Percentiles rank a stretch among this genome's conserved stretches.
These are phyloP conservation scores for Ophiodon elongatus DNA, from an alignment of 2,113 vertebrate genomes.

Conservation along the genomic window DNA sequence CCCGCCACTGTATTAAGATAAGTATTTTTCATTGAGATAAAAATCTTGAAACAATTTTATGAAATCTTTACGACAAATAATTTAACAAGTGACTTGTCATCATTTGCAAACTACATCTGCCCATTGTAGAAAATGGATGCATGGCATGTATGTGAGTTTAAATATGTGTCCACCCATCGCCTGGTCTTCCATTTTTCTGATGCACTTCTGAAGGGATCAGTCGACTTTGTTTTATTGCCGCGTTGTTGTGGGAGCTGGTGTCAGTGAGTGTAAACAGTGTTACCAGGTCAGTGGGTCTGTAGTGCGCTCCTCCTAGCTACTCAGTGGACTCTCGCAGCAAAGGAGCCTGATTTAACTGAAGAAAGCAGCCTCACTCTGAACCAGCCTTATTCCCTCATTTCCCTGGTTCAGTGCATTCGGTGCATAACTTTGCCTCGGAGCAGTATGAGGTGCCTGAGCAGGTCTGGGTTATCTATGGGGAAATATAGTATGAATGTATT, in stretches of 20 bases:
- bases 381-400: conserved; percentile 15
- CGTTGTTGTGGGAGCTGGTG: conserved; percentile 44
- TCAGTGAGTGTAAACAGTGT: conserved; percentile 33
- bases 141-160: not conserved
- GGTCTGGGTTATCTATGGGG: not conserved
- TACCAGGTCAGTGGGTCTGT: conserved; percentile 70
- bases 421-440: conserved; percentile 10
- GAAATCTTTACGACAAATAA: not conserved
- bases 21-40: not conserved
- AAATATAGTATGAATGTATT: not conserved
- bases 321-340: conserved; percentile 20
- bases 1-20: not conserved
- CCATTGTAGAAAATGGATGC: not conserved
- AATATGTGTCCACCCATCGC: not conserved
- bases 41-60: not conserved
- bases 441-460: not conserved
- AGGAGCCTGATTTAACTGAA: conserved; percentile 23
- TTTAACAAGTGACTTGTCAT: not conserved
- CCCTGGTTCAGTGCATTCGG: not conserved
- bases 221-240: conserved; percentile 34
- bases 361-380: conserved; percentile 33
- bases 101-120: not conserved
- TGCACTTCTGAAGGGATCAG: conserved; percentile 5
- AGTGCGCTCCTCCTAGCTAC: conserved; percentile 21
- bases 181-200: conserved; percentile 12